Base-by-base conservation (phyloP, 64 coral and sea anemone genomes). In the Montipora foliosa region DNA sequence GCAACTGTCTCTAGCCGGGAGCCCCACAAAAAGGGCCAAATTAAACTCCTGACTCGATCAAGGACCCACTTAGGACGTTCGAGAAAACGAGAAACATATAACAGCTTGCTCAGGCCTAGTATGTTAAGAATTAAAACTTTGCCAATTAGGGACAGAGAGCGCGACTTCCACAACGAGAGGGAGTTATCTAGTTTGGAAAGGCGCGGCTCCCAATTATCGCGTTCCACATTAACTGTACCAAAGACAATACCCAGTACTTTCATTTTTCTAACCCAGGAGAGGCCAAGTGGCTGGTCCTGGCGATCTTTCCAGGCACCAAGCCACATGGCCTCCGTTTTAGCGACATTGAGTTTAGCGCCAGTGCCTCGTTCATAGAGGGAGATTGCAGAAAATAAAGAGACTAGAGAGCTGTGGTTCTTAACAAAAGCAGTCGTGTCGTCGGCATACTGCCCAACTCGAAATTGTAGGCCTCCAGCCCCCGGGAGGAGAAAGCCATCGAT, bases 291-390 rank as follows among this genome's bases (percentile, higher is more conserved):
- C 5, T 47, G 4, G 8, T 49, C 19, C 0, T 5, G 1, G 16
- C 74, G 51, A 0, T 12, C 13, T 6, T 11, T 19, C 80, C 80
- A 92, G 1, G 70, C 7, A 0, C 90, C 90, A 15, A 81, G 10
- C 79, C 64, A 91, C 89, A 82, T 75, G 1, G 64, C 79, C n/a
- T 83, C 79, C 1, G 89, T 91, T 12, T 91, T 83, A 3, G 47
- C 44, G 4, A 46, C 0, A 5, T 68, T 58, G 0, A 77, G 44
- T 16, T n/a, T 74, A 9, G 14, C 74, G 2, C 53, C 91, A 4
- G 51, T 50, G 5, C 76, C 76, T 0, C 46, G 3, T 19, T 78
- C 76, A 0, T 50, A 78, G 6, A 17, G 10, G 0, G 12, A 17
- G 5, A 78, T 50, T 2, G 15, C 0, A 15, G 49, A 3, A 51